phyloP scores from a whole-genome alignment of 2,888 invertebrate genomes.

The Chymomyza caudatula region DNA sequence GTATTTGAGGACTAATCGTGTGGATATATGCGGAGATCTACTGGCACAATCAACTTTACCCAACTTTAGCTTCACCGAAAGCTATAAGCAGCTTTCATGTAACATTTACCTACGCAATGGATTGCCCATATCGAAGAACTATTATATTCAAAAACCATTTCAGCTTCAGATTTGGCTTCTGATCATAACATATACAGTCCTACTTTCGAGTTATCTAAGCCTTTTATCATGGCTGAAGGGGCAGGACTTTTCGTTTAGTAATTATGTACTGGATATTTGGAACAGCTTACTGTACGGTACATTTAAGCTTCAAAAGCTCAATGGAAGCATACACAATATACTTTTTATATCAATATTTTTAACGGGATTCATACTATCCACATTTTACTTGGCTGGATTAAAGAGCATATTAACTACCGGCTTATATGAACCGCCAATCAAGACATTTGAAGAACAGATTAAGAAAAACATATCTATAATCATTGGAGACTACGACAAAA shows the following conservation, averaged over 20 bases:
- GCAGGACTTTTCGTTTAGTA: conserved; percentile 16
- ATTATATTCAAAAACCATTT: conserved; percentile 44
- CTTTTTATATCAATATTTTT: conserved; percentile 37
- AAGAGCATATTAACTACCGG: conserved; percentile 49
- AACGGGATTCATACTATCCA: conserved; percentile 41
- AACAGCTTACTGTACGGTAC: conserved; percentile 34
- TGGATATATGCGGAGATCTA: conserved; percentile 42
- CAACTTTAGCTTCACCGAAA: conserved; percentile 28
- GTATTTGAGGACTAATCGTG: conserved; percentile 5
- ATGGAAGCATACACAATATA: conserved; percentile 35
- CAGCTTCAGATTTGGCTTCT: conserved; percentile 31
- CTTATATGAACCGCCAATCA: conserved; percentile 44
- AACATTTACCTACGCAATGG: conserved; percentile 43
- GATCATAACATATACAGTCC: conserved; percentile 25
- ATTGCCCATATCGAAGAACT: conserved; percentile 31
- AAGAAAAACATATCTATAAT: conserved; percentile 37
- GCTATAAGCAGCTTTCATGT: conserved; percentile 40
- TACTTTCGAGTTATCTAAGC: conserved; percentile 30
- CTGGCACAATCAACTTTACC: conserved; percentile 22
- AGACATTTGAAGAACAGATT: conserved; percentile 45
- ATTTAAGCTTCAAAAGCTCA: conserved; percentile 29
- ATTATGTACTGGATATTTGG: conserved; percentile 29
- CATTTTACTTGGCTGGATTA: conserved; percentile 45
- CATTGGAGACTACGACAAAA: conserved; percentile 44
- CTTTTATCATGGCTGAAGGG: conserved; percentile 38